A percentile compares a stretch with the other conserved stretches of the same genome.
Conservation (phyloP, 2,113 vertebrate genomes). For the Butorides virescens region DNA sequence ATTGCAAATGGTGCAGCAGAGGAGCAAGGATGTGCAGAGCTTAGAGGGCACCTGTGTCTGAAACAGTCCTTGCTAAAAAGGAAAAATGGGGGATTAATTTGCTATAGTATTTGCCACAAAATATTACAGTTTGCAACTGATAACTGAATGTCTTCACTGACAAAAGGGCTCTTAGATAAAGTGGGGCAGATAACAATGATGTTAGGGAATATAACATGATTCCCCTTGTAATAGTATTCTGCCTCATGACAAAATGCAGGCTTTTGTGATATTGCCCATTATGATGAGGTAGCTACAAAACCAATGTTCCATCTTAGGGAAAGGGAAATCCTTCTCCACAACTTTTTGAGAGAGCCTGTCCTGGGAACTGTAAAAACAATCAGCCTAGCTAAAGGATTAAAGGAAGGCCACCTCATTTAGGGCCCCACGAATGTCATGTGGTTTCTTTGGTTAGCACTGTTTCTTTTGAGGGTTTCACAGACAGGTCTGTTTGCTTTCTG, state of each 20-base stretch:
- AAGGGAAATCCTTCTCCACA: not conserved
- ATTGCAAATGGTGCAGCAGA: not conserved
- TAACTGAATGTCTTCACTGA: not conserved
- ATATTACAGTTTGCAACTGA: not conserved
- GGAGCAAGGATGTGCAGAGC: not conserved
- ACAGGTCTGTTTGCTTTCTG: not conserved
- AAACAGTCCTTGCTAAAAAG: not conserved
- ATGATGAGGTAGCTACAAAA: not conserved
- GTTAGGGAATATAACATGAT: not conserved
- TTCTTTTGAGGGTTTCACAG: slow-evolving; percentile 6
- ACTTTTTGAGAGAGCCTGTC: not conserved
- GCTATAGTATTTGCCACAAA: not conserved
- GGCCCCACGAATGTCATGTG: not conserved
- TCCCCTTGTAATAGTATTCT: not conserved
- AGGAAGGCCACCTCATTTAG: not conserved
- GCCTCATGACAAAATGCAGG: not conserved
- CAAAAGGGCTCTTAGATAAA: not conserved
- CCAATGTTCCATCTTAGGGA: not conserved
- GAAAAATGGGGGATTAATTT: not conserved
- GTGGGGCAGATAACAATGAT: not conserved
- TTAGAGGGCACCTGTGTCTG: not conserved
- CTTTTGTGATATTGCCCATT: not conserved
- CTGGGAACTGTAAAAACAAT: not conserved
- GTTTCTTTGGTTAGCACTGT: not conserved
- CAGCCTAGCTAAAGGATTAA: not conserved